Evolutionary conservation across 2,113 vertebrate genomes (phyloP).

Genomic region (Myotis davidii): DNA sequence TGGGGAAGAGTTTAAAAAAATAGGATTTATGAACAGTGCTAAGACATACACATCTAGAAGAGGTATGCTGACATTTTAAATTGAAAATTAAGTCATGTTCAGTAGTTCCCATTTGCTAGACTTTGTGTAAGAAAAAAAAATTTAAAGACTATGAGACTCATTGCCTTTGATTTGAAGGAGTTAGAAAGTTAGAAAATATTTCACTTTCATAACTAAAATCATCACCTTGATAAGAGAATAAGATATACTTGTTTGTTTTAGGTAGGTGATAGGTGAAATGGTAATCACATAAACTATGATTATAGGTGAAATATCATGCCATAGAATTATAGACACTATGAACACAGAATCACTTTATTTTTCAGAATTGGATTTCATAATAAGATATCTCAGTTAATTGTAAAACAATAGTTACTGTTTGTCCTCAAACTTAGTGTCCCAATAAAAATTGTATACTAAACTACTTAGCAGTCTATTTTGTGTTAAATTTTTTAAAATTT

Average conservation of each 20-base stretch:
- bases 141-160: background rate
- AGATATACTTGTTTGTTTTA: background rate
- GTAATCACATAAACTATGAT: background rate
- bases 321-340: background rate
- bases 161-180: constrained; percentile 25
- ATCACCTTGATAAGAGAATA: background rate
- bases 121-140: background rate
- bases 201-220: constrained; percentile 12
- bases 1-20: background rate
- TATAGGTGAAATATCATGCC: background rate
- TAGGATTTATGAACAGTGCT: background rate
- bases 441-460: background rate
- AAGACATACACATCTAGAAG: background rate
- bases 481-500: constrained; percentile 32
- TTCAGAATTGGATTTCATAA: background rate
- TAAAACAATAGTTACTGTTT: background rate
- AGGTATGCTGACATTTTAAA: background rate
- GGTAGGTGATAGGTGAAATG: background rate
- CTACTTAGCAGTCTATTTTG: background rate
- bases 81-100: constrained; percentile 27
- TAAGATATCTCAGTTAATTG: constrained; percentile 3
- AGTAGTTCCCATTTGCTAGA: background rate
- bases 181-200: background rate
- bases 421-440: constrained; percentile 11
- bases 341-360: background rate